These are phyloP conservation scores for Andrena trimmerana DNA, from an alignment of 2,888 invertebrate species.

Conservation along the genomic window DNA sequence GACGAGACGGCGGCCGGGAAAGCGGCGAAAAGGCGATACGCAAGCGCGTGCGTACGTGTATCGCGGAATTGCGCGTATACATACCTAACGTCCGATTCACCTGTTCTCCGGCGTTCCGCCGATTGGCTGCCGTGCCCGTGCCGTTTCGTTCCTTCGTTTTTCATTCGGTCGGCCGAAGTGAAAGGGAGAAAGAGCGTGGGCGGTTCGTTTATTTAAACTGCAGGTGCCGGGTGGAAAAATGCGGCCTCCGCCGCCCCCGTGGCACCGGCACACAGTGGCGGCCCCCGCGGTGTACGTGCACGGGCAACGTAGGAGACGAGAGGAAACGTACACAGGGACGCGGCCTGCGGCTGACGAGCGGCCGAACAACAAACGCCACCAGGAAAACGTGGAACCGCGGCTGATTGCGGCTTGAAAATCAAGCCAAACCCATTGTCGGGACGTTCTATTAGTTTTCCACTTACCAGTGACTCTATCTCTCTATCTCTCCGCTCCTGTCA, in stretches of 20 bases:
- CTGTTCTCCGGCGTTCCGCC: conserved; percentile 73
- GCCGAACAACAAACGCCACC: conserved; percentile 77
- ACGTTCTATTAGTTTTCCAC: conserved; percentile 77
- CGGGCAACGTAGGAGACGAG: conserved; percentile 48
- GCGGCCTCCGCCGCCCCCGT: conserved; percentile 60
- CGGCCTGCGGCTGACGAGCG: conserved; percentile 80
- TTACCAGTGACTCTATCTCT: conserved; percentile 59
- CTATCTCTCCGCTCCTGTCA: conserved; percentile 16
- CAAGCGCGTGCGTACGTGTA: conserved; percentile 23
- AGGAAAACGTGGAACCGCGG: conserved; percentile 75
- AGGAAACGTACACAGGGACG: conserved; percentile 57
- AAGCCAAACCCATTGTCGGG: conserved; percentile 76
- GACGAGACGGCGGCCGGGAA: neutral
- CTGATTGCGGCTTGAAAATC: conserved; percentile 78
- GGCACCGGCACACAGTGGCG: conserved; percentile 14
- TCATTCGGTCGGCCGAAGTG: conserved; percentile 62
- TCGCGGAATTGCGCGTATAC: conserved; percentile 49
- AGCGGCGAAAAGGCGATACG: conserved; percentile 6
- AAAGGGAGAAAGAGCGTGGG: conserved; percentile 65
- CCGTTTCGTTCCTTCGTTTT: conserved; percentile 74
- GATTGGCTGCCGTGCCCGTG: conserved; percentile 76
- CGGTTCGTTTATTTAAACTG: conserved; percentile 80
- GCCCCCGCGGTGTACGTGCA: conserved; percentile 22
- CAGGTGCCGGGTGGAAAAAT: conserved; percentile 77
- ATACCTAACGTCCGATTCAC: conserved; percentile 74